Base-by-base conservation (phyloP, 2,888 invertebrate species). In the Melinopterus prodromus region DNA sequence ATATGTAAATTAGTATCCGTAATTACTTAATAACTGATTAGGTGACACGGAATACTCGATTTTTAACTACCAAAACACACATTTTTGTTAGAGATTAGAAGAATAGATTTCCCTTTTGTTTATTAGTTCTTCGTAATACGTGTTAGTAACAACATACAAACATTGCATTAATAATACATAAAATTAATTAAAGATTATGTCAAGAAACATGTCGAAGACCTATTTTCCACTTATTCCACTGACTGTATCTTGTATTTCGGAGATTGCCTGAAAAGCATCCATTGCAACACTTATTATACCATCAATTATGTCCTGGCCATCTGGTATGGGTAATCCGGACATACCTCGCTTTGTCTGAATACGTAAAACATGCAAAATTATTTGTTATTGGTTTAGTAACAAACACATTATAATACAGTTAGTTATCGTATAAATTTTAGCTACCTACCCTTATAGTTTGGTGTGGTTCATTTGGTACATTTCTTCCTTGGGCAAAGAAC, bases 241-340 rank as follows among this genome's bases (percentile, higher is more conserved):
- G 38, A 82, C 38, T 6, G 77, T 77, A 79, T 83, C 87, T 38
- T 84, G 80, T 1, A 85, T 16, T 77, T 86, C 85, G 7, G 83
- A 84, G 53, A 86, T 77, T 16, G 82, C 82, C 38, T 86, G 87
- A 72, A 88, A 83, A 3, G 86, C 77, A 71, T 86, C 86, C 78
- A 88, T 82, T 16, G 86, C 82, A 77, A 85, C 85, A 37, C 85
- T 86, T 36, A 88, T 84, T 6, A 85, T 80, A 35, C 79, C 83
- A 71, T 85, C 84, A 15, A 87, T 83, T 16, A 84, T 71, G 78
- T 87, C 86, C 74, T 82, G 80, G 6, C 79, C 75, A 53, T 53
- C 53, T 53, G 53, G 53, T 53, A 53, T 53, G 12, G 53, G 53
- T 6, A 53, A 53, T 53, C 53, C 53, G 2, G 53, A 53, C 7